phyloP scores from a whole-genome alignment of 1,140 invertebrate genomes.

The Drosophila kurseongensis region DNA sequence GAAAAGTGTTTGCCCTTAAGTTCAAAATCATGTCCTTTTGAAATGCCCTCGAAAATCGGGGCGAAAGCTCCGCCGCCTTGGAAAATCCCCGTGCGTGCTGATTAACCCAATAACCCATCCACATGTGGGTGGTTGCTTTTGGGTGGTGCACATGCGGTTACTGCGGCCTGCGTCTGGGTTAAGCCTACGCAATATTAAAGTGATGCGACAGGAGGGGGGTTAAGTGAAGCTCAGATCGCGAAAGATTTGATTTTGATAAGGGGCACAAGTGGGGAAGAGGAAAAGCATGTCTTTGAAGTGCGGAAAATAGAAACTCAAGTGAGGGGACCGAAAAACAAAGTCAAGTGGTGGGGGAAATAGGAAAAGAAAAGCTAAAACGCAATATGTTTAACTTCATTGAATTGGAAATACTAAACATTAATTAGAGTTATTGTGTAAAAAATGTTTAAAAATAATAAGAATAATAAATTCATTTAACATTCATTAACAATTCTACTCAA shows the following conservation, averaged over 20 bases:
- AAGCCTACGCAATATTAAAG: slow-evolving; percentile 9
- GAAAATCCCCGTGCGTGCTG: slow-evolving; percentile 49
- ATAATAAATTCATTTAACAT: no score
- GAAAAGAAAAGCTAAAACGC: neutral
- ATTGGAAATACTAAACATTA: no score
- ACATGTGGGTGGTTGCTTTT: slow-evolving; percentile 29
- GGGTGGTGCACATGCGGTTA: slow-evolving; percentile 22
- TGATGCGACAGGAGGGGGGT: neutral
- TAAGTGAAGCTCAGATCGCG: slow-evolving; percentile 11
- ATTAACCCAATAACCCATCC: slow-evolving; percentile 58
- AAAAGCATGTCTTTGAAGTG: slow-evolving; percentile 30
- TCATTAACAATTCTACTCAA: no score
- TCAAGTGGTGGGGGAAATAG: neutral
- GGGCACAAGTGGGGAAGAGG: slow-evolving; percentile 2
- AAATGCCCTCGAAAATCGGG: slow-evolving; percentile 17
- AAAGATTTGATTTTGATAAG: slow-evolving; percentile 46
- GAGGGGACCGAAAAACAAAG: neutral
- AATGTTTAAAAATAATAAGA: no score
- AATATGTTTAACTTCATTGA: neutral
- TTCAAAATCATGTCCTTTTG: slow-evolving; percentile 57
- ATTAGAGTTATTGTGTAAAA: no score
- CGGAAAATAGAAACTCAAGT: neutral
- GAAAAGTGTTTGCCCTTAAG: slow-evolving; percentile 59
- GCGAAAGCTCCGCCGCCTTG: slow-evolving; percentile 35
- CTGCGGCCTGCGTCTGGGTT: slow-evolving; percentile 17